These are phyloP conservation scores for Apteryx mantelli DNA, from an alignment of 2,113 vertebrate genomes.

Conservation along the genomic window DNA sequence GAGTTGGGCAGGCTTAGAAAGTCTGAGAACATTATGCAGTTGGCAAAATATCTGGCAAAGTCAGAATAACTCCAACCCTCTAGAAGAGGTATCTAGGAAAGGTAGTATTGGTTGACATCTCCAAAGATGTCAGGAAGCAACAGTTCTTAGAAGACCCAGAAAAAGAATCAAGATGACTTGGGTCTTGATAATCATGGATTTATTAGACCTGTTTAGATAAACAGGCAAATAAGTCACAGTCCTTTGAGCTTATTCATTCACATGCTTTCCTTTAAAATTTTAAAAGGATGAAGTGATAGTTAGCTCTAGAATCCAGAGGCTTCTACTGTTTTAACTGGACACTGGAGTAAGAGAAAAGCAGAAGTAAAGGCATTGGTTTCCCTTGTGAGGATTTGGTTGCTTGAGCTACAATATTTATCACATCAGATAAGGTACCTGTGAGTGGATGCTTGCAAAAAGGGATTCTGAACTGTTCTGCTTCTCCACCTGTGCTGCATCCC, in stretches of 20 bases:
- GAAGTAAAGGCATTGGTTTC: background rate
- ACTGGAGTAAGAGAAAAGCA: background rate
- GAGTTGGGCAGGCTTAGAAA: background rate
- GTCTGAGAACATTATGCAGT: background rate
- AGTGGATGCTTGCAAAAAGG: background rate
- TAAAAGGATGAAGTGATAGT: background rate
- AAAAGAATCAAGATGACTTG: background rate
- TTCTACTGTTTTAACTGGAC: background rate
- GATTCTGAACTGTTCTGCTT: background rate
- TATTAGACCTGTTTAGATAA: background rate
- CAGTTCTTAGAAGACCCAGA: background rate
- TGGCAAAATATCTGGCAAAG: background rate
- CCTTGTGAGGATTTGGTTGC: background rate
- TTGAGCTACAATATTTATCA: background rate
- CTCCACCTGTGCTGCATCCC: background rate
- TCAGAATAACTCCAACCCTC: background rate
- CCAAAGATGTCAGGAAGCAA: too few relatives aligned
- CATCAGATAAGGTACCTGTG: background rate
- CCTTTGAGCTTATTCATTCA: background rate
- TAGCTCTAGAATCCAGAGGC: background rate
- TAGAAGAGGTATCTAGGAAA: background rate
- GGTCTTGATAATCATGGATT: background rate
- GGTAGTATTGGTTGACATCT: too few relatives aligned
- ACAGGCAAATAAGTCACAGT: background rate
- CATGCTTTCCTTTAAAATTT: background rate